These are phyloP conservation scores for Eulemur rufifrons DNA, from an alignment of 2,113 vertebrate species.

Conservation along the genomic window DNA sequence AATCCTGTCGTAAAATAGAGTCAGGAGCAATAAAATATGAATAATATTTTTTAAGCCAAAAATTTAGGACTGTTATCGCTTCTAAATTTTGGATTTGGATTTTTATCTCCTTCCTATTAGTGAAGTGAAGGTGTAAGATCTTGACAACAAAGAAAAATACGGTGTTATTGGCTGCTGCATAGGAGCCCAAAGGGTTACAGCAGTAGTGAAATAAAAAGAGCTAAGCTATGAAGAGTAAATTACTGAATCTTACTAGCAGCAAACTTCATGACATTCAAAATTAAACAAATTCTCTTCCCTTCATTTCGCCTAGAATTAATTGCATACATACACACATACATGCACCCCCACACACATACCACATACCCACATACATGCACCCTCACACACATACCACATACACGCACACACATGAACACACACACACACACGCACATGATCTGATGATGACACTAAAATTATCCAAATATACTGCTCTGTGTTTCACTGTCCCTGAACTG, in stretches of 20 bases:
- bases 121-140: background rate
- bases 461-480: background rate
- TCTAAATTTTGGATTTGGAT: constrained; percentile 3
- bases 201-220: background rate
- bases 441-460: background rate
- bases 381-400: background rate
- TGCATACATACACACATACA: background rate
- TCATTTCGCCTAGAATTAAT: background rate
- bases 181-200: background rate
- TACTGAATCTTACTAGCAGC: background rate
- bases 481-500: background rate
- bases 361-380: background rate
- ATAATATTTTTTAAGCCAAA: background rate
- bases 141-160: background rate
- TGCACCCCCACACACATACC: background rate
- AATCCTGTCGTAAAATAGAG: background rate
- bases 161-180: background rate
- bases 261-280: background rate
- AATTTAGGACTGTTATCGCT: background rate
- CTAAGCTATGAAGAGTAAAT: background rate
- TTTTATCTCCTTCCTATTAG: background rate
- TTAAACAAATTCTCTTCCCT: background rate
- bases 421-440: background rate
- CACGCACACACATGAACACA: background rate
- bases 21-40: background rate